A percentile compares a stretch with the other conserved stretches of the same genome.
These are phyloP conservation scores for Pachypanchax playfairii DNA, from an alignment of 2,113 vertebrate genomes.

Conservation along the genomic window DNA sequence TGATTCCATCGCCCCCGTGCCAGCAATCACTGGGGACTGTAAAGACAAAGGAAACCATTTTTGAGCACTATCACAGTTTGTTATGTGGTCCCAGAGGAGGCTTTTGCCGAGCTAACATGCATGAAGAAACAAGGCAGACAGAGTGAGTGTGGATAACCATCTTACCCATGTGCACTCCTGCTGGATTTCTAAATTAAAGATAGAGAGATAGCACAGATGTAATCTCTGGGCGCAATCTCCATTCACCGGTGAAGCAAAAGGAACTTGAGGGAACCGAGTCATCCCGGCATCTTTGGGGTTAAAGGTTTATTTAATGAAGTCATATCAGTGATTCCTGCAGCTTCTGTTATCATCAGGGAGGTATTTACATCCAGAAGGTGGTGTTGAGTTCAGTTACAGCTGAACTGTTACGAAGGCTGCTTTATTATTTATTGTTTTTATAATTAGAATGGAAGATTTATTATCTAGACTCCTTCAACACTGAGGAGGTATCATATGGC, in stretches of 20 bases:
- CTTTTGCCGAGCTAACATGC: conserved; percentile 61
- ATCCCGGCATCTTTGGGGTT: conserved; percentile 61
- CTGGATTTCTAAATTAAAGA: conserved; percentile 84
- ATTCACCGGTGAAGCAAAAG: conserved; percentile 55
- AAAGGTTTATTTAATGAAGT: conserved; percentile 73
- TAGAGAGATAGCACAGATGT: conserved; percentile 64
- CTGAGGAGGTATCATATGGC: neutral
- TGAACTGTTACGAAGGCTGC: neutral
- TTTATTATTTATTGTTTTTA: neutral
- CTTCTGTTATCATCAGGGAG: conserved; percentile 30
- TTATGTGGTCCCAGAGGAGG: conserved; percentile 52
- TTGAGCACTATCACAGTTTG: conserved; percentile 30
- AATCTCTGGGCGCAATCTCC: conserved; percentile 57
- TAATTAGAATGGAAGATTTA: neutral
- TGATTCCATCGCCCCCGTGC: conserved; percentile 36
- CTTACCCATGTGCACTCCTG: conserved; percentile 57
- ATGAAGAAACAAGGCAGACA: conserved; percentile 69
- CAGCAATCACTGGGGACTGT: conserved; percentile 45
- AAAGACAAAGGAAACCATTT: conserved; percentile 59
- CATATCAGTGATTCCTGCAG: conserved; percentile 48
- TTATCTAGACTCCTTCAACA: neutral
- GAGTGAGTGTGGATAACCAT: conserved; percentile 70
- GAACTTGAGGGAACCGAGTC: conserved; percentile 68
- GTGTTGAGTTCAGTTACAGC: conserved; percentile 30
- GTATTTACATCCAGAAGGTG: conserved; percentile 15